These are phyloP conservation scores for Pseudomyrmex cubaensis DNA, from an alignment of 1,140 invertebrate genomes.

Conservation along the genomic window DNA sequence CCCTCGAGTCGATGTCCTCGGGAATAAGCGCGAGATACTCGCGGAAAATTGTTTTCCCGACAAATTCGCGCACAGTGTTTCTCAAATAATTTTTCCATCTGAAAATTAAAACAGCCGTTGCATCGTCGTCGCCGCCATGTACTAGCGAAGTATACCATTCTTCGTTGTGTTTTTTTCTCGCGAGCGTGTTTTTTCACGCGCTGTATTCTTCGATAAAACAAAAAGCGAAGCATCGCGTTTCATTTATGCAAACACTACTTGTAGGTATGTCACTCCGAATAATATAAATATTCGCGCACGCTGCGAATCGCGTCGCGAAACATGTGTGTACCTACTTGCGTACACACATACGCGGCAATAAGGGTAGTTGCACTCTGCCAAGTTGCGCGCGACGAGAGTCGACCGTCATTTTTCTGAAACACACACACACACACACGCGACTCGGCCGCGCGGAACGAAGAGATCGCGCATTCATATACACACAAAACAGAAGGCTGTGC, in stretches of 20 bases:
- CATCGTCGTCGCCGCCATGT: neutral
- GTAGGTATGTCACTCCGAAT: too few relatives aligned
- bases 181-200: neutral
- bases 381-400: slow-evolving; percentile 29
- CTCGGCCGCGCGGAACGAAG: slow-evolving; percentile 36
- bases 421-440: slow-evolving; percentile 4
- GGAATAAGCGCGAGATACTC: neutral
- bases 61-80: neutral
- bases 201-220: slow-evolving; percentile 1
- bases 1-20: neutral
- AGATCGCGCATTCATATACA: slow-evolving; percentile 61
- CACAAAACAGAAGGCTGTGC: slow-evolving; percentile 62
- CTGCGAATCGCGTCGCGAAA: neutral
- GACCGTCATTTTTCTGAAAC: slow-evolving; percentile 16
- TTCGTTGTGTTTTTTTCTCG: neutral
- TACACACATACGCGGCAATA: neutral
- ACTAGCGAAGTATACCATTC: neutral
- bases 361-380: slow-evolving; percentile 23
- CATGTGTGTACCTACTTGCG: neutral
- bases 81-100: neutral
- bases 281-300: too few relatives aligned
- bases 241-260: neutral
- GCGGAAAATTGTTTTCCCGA: neutral
- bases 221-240: neutral
- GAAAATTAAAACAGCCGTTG: neutral